phyloP scores from a whole-genome alignment of 2,888 invertebrate genomes.

The Eupithecia tripunctaria region DNA sequence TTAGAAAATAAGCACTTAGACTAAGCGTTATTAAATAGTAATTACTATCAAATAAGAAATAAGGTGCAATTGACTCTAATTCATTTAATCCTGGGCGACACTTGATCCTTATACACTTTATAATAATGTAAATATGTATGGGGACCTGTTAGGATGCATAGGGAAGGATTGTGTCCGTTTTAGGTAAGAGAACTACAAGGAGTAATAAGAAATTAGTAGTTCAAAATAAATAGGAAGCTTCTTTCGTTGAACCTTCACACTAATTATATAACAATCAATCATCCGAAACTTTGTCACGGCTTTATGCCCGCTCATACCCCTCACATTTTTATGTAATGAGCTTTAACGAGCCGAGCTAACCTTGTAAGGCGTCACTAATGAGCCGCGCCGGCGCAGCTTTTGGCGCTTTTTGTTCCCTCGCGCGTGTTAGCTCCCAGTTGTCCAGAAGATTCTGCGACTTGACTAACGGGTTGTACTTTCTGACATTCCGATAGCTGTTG shows the following conservation, averaged over 20 bases:
- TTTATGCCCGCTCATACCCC: constrained; percentile 8
- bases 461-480: constrained; percentile 7
- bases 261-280: not conserved
- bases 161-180: not conserved
- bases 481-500: constrained; percentile 5
- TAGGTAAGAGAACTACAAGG: not conserved
- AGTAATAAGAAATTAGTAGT: not conserved
- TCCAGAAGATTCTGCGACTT: constrained; percentile 2
- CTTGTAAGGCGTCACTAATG: constrained; percentile 22
- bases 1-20: no score
- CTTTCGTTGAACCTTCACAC: not conserved
- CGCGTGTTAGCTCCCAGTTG: not conserved
- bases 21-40: no score
- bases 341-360: constrained; percentile 32
- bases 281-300: not conserved
- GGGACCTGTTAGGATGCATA: not conserved
- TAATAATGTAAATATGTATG: not conserved
- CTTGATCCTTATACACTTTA: not conserved
- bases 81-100: not conserved
- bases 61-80: no score
- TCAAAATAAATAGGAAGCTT: not conserved
- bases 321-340: constrained; percentile 41
- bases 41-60: no score
- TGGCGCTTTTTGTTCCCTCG: constrained; percentile 11
- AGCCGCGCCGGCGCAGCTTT: constrained; percentile 10